These are phyloP conservation scores for Cettia cetti DNA, from an alignment of 2,113 vertebrate species.

Conservation along the genomic window DNA sequence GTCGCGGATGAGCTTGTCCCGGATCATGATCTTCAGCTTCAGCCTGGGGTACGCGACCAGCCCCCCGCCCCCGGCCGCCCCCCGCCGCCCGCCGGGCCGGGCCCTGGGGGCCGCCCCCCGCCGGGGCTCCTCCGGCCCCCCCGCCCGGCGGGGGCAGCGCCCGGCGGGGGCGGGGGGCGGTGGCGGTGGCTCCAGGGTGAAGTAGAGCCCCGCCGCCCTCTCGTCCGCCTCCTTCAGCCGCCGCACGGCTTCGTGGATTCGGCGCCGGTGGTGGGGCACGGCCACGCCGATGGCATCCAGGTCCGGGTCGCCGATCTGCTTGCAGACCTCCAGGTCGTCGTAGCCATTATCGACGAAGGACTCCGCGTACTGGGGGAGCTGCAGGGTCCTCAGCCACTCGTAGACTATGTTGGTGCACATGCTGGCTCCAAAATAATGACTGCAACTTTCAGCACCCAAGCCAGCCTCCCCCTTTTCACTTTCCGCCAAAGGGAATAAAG, in stretches of 20 bases:
- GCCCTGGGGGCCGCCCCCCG: no score
- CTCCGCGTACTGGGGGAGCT: constrained; percentile 91
- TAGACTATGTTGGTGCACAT: constrained; percentile 93
- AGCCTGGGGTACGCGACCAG: constrained; percentile 86
- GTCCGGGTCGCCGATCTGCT: constrained; percentile 96
- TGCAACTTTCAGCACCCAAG: constrained; percentile 47
- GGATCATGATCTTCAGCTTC: constrained; percentile 97
- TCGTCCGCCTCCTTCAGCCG: constrained; percentile 88
- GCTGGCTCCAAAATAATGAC: constrained; percentile 15
- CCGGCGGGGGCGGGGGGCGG: constrained; percentile 39
- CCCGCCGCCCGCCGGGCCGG: constrained; percentile 71
- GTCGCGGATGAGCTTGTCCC: constrained; percentile 93
- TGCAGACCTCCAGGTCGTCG: constrained; percentile 97
- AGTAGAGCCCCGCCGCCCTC: constrained; percentile 88
- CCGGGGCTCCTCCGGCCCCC: constrained; percentile 78
- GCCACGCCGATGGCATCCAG: constrained; percentile 95
- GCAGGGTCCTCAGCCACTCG: constrained; percentile 94
- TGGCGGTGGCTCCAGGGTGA: constrained; percentile 87
- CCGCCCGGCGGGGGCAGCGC: constrained; percentile 73
- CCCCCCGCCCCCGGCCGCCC: constrained; percentile 75
- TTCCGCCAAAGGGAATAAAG: not conserved
- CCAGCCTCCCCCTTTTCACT: constrained; percentile 5
- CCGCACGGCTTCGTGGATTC: constrained; percentile 89
- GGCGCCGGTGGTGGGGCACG: constrained; percentile 86
- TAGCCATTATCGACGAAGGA: constrained; percentile 97